phyloP scores from a whole-genome alignment of 1,140 invertebrate species.

The Solenopsis fugax region DNA sequence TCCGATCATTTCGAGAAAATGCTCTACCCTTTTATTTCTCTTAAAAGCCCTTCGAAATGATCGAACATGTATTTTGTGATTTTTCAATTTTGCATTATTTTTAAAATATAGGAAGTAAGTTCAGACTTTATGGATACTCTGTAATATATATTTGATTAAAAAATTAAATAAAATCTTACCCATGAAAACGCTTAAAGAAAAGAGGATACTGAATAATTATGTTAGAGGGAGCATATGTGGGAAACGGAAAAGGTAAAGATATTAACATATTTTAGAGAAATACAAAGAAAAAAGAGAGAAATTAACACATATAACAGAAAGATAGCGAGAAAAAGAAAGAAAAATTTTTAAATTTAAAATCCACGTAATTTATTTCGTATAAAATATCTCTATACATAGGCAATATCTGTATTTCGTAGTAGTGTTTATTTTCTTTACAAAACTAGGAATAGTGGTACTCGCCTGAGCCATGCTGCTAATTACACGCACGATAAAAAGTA shows the following conservation, averaged over 20 bases:
- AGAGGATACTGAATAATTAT: not conserved
- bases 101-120: no score
- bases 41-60: no score
- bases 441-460: slow-evolving; percentile 80
- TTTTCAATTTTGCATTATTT: no score
- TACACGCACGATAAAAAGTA: slow-evolving; percentile 58
- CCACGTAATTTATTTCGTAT: slow-evolving; percentile 84
- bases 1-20: no score
- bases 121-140: no score
- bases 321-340: not conserved
- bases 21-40: no score
- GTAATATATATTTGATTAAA: not conserved
- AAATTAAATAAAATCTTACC: not conserved
- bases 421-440: slow-evolving; percentile 82
- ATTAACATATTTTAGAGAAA: not conserved
- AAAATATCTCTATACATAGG: slow-evolving; percentile 85
- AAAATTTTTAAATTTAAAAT: slow-evolving; percentile 70
- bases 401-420: slow-evolving; percentile 77
- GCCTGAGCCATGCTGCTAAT: slow-evolving; percentile 72
- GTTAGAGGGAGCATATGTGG: not conserved
- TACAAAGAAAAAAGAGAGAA: not conserved
- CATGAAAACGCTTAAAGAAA: not conserved
- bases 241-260: not conserved
- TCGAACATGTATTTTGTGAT: no score
- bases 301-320: not conserved